Evolutionary conservation across 2,797 vertebrate genomes (phyloP).

Genomic region (Sebastes taczanowskii): DNA sequence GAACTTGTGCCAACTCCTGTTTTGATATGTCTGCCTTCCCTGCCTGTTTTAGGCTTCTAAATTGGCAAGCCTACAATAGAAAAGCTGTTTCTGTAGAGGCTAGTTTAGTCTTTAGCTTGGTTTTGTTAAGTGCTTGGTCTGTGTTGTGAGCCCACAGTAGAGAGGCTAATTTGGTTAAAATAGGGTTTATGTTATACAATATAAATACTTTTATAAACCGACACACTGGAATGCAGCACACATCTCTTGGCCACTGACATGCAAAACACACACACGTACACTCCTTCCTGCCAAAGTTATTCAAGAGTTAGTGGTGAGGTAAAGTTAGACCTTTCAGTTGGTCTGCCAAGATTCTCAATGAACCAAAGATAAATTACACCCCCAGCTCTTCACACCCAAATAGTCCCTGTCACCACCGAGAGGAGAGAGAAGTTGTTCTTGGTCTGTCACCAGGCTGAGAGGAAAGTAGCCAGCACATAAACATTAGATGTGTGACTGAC

Average conservation of each 20-base stretch:
- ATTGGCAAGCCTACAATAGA: not conserved
- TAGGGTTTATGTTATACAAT: slow-evolving; percentile 5
- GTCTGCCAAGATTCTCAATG: slow-evolving; percentile 56
- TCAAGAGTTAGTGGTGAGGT: slow-evolving; percentile 30
- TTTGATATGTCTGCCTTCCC: not conserved
- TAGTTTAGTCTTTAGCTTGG: not conserved
- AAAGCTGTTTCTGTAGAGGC: not conserved
- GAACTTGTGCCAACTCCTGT: not conserved
- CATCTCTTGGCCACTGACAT: slow-evolving; percentile 11
- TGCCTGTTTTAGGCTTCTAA: slow-evolving; percentile 3
- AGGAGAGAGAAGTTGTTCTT: slow-evolving; percentile 60
- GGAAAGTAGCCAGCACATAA: slow-evolving; percentile 24
- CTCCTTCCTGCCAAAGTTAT: slow-evolving; percentile 14
- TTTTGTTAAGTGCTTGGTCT: slow-evolving; percentile 1
- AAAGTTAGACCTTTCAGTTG: slow-evolving; percentile 27
- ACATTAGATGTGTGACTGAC: slow-evolving; percentile 14
- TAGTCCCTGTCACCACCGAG: slow-evolving; percentile 52
- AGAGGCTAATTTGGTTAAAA: slow-evolving; percentile 13
- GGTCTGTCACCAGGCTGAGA: slow-evolving; percentile 50
- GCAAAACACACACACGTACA: slow-evolving; percentile 13
- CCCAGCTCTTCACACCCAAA: slow-evolving; percentile 54
- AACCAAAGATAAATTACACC: slow-evolving; percentile 47
- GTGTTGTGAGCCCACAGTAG: not conserved
- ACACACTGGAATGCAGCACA: slow-evolving; percentile 29
- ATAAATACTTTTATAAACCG: slow-evolving; percentile 6